These are phyloP conservation scores for Manis pentadactyla DNA, from an alignment of 2,797 vertebrate species.

Conservation along the genomic window DNA sequence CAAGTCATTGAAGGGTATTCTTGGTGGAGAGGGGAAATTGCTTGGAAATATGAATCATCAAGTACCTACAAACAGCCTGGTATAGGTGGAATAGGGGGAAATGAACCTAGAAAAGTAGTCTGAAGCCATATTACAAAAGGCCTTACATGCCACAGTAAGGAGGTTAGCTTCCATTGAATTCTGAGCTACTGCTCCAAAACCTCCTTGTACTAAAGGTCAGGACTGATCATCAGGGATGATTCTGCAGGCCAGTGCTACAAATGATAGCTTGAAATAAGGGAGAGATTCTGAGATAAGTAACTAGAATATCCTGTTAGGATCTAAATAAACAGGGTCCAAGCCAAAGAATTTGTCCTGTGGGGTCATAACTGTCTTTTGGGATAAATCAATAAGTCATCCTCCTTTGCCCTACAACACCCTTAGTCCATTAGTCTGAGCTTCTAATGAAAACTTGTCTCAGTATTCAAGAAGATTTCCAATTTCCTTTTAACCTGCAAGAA, in stretches of 20 bases:
- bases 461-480: constrained; percentile 56
- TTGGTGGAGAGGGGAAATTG: neutral
- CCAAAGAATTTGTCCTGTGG: neutral
- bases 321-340: neutral
- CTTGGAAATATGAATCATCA: neutral
- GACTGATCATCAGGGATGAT: neutral
- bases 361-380: constrained; percentile 23
- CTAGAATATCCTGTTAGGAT: neutral
- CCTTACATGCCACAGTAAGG: neutral
- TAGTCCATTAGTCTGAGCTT: neutral
- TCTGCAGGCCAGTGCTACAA: neutral
- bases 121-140: neutral
- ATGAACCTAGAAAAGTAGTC: neutral
- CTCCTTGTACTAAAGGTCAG: neutral
- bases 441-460: constrained; percentile 56
- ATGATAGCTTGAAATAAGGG: neutral
- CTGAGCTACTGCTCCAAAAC: neutral
- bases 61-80: neutral
- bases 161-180: neutral
- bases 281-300: neutral
- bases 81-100: neutral
- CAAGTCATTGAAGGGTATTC: neutral
- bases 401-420: neutral
- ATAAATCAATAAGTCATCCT: neutral
- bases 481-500: constrained; percentile 64